These are phyloP conservation scores for Meganola albula DNA, from an alignment of 2,888 invertebrate genomes.

Conservation along the genomic window DNA sequence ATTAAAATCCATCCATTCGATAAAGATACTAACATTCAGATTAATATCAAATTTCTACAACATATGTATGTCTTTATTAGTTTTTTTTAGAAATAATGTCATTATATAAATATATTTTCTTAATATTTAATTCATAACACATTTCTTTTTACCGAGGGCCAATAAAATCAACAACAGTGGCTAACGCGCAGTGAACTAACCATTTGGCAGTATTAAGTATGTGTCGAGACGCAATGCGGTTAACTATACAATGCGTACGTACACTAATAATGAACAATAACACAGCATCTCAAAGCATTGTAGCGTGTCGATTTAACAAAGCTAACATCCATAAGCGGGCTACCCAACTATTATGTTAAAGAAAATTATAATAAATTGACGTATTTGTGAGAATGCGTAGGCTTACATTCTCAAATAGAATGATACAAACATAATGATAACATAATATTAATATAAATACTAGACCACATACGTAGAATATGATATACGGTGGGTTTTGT, in stretches of 20 bases:
- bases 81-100: too few species aligned
- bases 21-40: too few species aligned
- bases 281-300: conserved; percentile 20
- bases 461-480: conserved; percentile 40
- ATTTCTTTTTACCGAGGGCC: not conserved
- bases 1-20: too few species aligned
- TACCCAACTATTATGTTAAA: conserved; percentile 39
- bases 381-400: conserved; percentile 25
- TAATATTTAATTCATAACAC: too few species aligned
- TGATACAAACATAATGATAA: conserved; percentile 32
- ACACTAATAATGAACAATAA: conserved; percentile 23
- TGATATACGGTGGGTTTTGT: conserved; percentile 25
- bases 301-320: conserved; percentile 17
- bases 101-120: too few species aligned
- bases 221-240: too few species aligned
- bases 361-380: conserved; percentile 56
- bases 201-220: too few species aligned
- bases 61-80: too few species aligned
- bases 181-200: too few species aligned
- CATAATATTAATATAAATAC: conserved; percentile 32
- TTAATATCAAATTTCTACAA: too few species aligned
- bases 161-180: conserved; percentile 3
- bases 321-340: conserved; percentile 24
- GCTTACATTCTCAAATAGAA: conserved; percentile 26
- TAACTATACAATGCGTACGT: too few species aligned